A percentile compares a stretch with the other conserved stretches of the same genome.
Conservation (phyloP, 2,797 vertebrate genomes). For the Gymnoscopelus microlampas region DNA sequence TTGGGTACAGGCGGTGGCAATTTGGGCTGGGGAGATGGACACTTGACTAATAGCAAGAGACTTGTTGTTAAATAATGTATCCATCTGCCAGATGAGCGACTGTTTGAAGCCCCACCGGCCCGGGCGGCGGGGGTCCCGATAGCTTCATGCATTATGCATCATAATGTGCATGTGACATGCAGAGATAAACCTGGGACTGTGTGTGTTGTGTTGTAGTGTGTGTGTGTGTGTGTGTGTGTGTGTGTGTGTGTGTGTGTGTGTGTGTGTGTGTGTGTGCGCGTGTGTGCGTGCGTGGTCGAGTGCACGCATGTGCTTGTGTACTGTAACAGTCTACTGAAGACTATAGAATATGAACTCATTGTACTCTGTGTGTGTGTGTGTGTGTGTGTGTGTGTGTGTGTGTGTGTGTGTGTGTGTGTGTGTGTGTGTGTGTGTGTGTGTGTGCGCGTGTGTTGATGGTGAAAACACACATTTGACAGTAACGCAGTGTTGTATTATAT, state of each 20-base stretch:
- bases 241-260: neutral
- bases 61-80: constrained; percentile 80
- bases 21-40: constrained; percentile 56
- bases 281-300: no score
- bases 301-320: no score
- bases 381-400: neutral
- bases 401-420: no score
- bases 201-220: neutral
- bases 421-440: no score
- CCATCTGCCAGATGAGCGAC: constrained; percentile 72
- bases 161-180: constrained; percentile 37
- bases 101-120: constrained; percentile 63
- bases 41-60: constrained; percentile 73
- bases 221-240: neutral
- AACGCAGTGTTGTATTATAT: no score
- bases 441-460: no score
- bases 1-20: constrained; percentile 30
- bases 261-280: no score
- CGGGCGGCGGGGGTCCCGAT: constrained; percentile 51
- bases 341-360: neutral
- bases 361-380: constrained; percentile 1
- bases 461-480: no score
- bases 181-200: neutral
- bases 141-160: constrained; percentile 62
- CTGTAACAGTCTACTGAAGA: no score